Evolutionary conservation across 2,797 vertebrate species (phyloP).

Genomic region (Selene dorsalis): DNA sequence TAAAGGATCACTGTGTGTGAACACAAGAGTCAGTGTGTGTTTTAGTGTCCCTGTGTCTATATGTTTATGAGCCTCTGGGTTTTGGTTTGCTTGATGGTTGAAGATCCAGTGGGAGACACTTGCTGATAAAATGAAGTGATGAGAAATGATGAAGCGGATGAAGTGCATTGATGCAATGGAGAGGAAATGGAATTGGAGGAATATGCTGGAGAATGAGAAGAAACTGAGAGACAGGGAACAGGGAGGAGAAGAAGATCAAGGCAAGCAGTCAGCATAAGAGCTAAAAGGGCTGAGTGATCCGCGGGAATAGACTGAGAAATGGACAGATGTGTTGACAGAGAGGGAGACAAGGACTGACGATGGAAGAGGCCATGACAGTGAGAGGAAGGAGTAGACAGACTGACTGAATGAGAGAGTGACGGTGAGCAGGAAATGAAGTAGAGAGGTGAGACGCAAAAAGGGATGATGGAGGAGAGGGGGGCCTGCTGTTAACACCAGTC

Average conservation of each 20-base stretch:
- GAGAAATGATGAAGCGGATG: slow-evolving; percentile 48
- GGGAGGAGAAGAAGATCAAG: slow-evolving; percentile 56
- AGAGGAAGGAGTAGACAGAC: slow-evolving; percentile 18
- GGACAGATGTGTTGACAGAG: slow-evolving; percentile 54
- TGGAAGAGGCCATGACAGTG: not conserved
- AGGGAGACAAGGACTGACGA: slow-evolving; percentile 45
- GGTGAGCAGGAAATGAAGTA: slow-evolving; percentile 13
- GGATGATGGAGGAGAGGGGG: not conserved
- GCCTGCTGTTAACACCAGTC: slow-evolving; percentile 8
- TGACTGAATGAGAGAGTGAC: slow-evolving; percentile 31
- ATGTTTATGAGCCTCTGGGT: slow-evolving; percentile 3
- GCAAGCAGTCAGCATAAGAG: slow-evolving; percentile 36
- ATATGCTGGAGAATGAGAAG: slow-evolving; percentile 41
- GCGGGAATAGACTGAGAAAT: slow-evolving; percentile 30
- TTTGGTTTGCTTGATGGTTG: slow-evolving; percentile 9
- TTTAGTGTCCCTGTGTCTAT: slow-evolving; percentile 14
- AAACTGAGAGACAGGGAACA: slow-evolving; percentile 16
- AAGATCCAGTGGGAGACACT: slow-evolving; percentile 21
- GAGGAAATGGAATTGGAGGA: slow-evolving; percentile 55
- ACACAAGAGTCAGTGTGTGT: not conserved
- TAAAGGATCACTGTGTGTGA: slow-evolving; percentile 29
- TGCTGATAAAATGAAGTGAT: slow-evolving; percentile 53
- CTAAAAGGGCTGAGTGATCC: slow-evolving; percentile 38
- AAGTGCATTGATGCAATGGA: slow-evolving; percentile 45
- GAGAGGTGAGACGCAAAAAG: not conserved